Conservation (phyloP, 1,140 invertebrate genomes). For the Drosophila sturtevanti region DNA sequence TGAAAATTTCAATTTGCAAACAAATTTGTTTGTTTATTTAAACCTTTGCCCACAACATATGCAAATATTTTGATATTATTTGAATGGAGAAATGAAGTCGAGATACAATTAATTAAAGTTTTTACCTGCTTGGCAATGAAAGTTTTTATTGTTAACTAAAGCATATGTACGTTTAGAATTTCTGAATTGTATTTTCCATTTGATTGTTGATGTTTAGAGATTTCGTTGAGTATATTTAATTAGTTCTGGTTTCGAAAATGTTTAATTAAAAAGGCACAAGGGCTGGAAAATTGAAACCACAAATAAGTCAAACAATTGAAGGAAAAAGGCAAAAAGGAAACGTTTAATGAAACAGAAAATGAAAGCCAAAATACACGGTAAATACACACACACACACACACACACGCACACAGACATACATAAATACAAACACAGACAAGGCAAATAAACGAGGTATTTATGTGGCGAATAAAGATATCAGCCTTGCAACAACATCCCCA, state of each 20-base stretch:
- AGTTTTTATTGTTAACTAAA: not conserved
- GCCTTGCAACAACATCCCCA: not conserved
- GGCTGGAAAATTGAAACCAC: slow-evolving; percentile 63
- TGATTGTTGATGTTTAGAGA: slow-evolving; percentile 8
- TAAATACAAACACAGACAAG: slow-evolving; percentile 32
- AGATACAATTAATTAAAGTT: slow-evolving; percentile 5
- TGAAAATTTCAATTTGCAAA: not conserved
- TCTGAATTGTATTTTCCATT: slow-evolving; percentile 11
- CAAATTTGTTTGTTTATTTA: not conserved
- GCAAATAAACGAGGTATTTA: slow-evolving; percentile 78
- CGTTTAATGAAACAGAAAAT: slow-evolving; percentile 64
- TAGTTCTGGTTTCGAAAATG: slow-evolving; percentile 33
- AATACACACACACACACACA: slow-evolving; percentile 29
- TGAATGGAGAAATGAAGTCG: no score
- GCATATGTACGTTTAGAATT: not conserved
- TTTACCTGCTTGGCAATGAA: slow-evolving; percentile 18
- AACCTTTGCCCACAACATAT: not conserved
- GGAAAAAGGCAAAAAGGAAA: slow-evolving; percentile 45
- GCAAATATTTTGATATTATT: not conserved
- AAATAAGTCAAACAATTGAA: slow-evolving; percentile 79
- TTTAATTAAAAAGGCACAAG: slow-evolving; percentile 71
- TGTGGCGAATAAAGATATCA: slow-evolving; percentile 58
- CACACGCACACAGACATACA: slow-evolving; percentile 11
- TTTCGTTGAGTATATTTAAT: slow-evolving; percentile 48
- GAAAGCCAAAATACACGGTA: slow-evolving; percentile 44